Evolutionary conservation across 2,113 vertebrate genomes (phyloP).

Genomic region (Laticauda colubrina): DNA sequence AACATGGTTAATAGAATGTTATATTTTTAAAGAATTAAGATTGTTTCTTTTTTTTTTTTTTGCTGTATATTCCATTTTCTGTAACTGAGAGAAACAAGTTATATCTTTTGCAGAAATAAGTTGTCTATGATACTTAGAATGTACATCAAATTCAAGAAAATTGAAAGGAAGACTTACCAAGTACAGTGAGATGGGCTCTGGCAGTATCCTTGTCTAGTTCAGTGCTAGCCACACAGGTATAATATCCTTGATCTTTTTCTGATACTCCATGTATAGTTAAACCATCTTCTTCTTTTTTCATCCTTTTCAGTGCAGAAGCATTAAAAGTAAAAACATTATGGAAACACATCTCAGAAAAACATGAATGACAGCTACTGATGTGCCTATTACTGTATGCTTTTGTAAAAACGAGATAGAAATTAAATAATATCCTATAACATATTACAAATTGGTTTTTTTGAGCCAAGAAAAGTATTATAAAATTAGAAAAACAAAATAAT

Average conservation of each 20-base stretch:
- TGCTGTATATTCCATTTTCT: not conserved
- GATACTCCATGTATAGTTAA: constrained; percentile 82
- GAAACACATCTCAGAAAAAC: not conserved
- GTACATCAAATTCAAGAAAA: rapidly evolving
- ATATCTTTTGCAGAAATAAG: too few species aligned
- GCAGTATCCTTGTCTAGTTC: constrained; percentile 89
- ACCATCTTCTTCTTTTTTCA: constrained; percentile 85
- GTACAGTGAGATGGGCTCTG: constrained; percentile 88
- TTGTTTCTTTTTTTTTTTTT: not conserved
- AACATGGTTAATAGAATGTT: not conserved
- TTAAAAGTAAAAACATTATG: not conserved
- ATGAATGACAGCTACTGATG: not conserved
- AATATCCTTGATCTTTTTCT: constrained; percentile 86
- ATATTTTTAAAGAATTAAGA: not conserved
- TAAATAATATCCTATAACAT: not conserved
- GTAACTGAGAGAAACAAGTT: not conserved
- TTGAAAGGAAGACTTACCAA: constrained; percentile 73
- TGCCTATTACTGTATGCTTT: not conserved
- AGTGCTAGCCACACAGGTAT: constrained; percentile 84
- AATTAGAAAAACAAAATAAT: not conserved
- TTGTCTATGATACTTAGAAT: not conserved
- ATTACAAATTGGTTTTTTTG: not conserved
- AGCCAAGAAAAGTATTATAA: not conserved
- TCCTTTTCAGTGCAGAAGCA: constrained; percentile 64
- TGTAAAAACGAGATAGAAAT: not conserved